Evolutionary conservation across 2,113 vertebrate genomes (phyloP).

Genomic region (Leptocoma aspasia): DNA sequence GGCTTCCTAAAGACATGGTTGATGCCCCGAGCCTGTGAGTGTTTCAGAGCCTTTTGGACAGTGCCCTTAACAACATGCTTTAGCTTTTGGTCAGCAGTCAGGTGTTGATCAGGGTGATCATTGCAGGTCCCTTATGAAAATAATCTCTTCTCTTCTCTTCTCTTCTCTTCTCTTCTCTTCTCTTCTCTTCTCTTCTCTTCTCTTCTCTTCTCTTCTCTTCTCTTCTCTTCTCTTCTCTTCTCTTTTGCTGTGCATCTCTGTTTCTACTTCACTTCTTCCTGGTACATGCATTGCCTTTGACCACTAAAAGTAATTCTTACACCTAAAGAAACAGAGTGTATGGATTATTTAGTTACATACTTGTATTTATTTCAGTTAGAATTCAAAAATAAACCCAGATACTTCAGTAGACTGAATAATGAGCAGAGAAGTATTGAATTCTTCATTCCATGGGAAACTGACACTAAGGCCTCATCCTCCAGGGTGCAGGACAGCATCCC

Average conservation of each 20-base stretch:
- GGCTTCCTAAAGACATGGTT: background rate
- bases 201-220: background rate
- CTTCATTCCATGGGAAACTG: background rate
- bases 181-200: no score
- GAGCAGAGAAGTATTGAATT: background rate
- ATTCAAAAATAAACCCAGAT: background rate
- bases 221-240: no score
- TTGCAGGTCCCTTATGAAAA: background rate
- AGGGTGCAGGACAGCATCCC: background rate
- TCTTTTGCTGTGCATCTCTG: background rate
- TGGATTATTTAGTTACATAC: background rate
- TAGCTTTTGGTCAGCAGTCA: background rate
- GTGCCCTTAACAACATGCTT: background rate
- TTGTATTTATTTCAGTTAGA: background rate
- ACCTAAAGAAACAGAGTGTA: background rate
- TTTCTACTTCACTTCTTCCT: background rate
- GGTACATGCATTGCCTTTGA: background rate
- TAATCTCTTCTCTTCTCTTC: background rate
- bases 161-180: no score
- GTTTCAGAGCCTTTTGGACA: background rate
- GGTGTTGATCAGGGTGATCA: background rate
- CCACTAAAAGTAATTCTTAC: background rate
- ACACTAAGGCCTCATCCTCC: background rate
- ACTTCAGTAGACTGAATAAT: background rate
- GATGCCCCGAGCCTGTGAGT: background rate